Evolutionary conservation across 2,888 invertebrate species (phyloP).

Genomic region (Folsomia candida): DNA sequence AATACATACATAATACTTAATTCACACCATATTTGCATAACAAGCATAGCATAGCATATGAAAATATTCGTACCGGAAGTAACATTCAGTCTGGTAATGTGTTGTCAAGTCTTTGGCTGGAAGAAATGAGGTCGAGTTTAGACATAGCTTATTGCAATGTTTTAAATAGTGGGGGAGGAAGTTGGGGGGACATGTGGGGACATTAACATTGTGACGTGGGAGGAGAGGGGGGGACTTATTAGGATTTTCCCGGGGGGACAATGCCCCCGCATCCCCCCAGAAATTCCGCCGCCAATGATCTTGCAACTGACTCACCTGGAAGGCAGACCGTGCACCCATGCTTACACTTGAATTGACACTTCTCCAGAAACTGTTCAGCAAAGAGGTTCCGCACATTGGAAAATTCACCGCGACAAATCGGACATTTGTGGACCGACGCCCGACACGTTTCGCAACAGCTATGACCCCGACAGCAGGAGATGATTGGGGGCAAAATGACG

Average conservation of each 20-base stretch:
- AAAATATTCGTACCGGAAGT: neutral
- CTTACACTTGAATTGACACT: constrained; percentile 30
- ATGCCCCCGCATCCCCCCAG: too few relatives aligned
- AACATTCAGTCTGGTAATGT: neutral
- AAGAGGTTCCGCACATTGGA: constrained; percentile 29
- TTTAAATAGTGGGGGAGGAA: too few relatives aligned
- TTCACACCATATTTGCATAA: neutral
- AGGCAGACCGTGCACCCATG: constrained; percentile 28
- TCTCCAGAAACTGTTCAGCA: constrained; percentile 37
- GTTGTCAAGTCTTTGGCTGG: neutral
- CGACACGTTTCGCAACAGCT: constrained; percentile 33
- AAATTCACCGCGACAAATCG: constrained; percentile 31
- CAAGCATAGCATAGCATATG: neutral
- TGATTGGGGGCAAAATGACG: constrained; percentile 35
- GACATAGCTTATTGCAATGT: neutral
- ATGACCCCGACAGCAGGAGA: constrained; percentile 34
- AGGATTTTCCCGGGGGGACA: too few relatives aligned
- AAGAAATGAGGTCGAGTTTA: neutral
- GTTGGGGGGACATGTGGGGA: too few relatives aligned
- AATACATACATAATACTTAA: neutral
- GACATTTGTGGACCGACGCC: constrained; percentile 30
- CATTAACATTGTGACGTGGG: too few relatives aligned
- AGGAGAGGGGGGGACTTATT: too few relatives aligned
- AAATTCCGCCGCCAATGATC: too few relatives aligned
- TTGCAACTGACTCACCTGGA: constrained; percentile 11